These are phyloP conservation scores for Ceratina japonica DNA, from an alignment of 1,140 invertebrate genomes.

Conservation along the genomic window DNA sequence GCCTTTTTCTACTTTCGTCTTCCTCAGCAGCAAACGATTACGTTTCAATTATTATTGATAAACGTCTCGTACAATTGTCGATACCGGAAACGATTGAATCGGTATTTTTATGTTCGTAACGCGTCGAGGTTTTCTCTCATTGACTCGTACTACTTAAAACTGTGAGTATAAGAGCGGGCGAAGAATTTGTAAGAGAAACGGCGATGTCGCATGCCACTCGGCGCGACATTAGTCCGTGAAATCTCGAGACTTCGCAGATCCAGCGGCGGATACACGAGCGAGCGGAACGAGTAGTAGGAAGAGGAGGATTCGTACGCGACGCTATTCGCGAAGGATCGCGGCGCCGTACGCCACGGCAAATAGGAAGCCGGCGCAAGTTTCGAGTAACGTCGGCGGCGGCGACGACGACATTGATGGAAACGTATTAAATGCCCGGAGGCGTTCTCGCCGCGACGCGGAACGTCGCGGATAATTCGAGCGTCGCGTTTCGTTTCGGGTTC, in stretches of 20 bases:
- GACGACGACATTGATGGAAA: slow-evolving; percentile 49
- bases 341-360: not conserved
- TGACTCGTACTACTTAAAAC: slow-evolving; percentile 20
- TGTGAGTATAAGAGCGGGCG: no score
- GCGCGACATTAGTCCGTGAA: slow-evolving; percentile 1
- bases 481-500: slow-evolving; percentile 27
- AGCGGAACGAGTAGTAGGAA: not conserved
- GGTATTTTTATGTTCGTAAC: not conserved
- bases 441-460: slow-evolving; percentile 40
- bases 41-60: no score
- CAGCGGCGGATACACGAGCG: no score
- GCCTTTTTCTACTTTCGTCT: no score
- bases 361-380: slow-evolving; percentile 15
- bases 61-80: no score
- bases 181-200: slow-evolving; percentile 28
- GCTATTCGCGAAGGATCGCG: slow-evolving; percentile 5
- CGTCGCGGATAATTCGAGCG: slow-evolving; percentile 46
- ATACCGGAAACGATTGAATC: no score
- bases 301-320: not conserved
- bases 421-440: slow-evolving; percentile 47
- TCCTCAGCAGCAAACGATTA: no score
- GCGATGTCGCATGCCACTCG: slow-evolving; percentile 26
- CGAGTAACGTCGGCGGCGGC: slow-evolving; percentile 12
- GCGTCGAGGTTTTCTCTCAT: not conserved
- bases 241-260: not conserved